Evolutionary conservation across 1,140 invertebrate genomes (phyloP), one percentile per base, ranked within the genome.

Genomic region (Vollenhovia emeryi): DNA sequence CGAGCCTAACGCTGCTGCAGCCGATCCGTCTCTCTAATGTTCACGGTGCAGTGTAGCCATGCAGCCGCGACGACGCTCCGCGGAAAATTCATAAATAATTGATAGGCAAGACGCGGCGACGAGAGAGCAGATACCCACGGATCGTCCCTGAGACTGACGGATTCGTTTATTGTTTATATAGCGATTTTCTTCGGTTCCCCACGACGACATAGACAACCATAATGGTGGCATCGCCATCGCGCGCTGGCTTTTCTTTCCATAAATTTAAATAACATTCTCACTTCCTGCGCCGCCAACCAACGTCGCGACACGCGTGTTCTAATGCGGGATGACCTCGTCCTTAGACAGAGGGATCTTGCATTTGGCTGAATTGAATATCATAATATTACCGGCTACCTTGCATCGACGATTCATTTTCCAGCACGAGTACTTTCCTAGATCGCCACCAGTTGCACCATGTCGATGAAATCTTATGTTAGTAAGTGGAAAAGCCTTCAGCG

Each of bases 31-130:
- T 27, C 50, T 71, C 52, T 82, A 82, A 82, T 40, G 78, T 57
- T 68, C 50, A 15, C 18, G n/a, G n/a, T 68, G 76, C 43, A 40
- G 27, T 13, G 71, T 50, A 55, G 33, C 64, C 33, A 18, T 27
- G 40, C 15, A 18, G 55, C 45, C n/a, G 40, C 60, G 60, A 69
- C 78, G n/a, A 71, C 43, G 50, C 64, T 71, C 78, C 24, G 55
- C 59, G 86, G 73, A 89, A 89, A 87, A 90, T 86, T 89, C 48
- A 87, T 87, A 89, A 87, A 87, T 90, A 89, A 90, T 89, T 90
- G 85, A 90, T 89, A 74, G 55, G 55, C 40, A 52, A 11, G 45
- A 75, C 36, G 40, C 9, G 4, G 59, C 60, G 36, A 13, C 59
- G 79, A 73, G 57, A 64, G 18, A 27, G 48, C 24, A 36, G 68